A percentile compares a stretch with the other conserved stretches of the same genome.
These are phyloP conservation scores for Tuta absoluta DNA, from an alignment of 2,888 invertebrate species.

Conservation along the genomic window DNA sequence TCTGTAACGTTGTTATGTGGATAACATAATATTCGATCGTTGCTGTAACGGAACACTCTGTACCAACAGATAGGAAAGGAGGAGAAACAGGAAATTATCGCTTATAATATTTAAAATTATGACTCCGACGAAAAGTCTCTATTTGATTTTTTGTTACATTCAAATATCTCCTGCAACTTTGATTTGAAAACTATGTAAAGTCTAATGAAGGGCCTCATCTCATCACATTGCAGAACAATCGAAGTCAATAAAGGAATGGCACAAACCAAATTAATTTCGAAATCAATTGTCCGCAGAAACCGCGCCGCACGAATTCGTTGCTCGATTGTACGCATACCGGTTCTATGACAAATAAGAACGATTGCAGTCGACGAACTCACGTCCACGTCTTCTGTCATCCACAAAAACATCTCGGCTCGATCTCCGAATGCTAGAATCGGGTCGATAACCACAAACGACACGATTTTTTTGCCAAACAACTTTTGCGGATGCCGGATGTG, in stretches of 20 bases:
- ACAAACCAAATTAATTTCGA: slow-evolving; percentile 22
- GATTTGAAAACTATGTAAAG: neutral
- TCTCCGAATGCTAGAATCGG: slow-evolving; percentile 30
- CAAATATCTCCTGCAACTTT: neutral
- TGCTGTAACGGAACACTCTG: slow-evolving; percentile 19
- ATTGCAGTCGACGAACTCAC: slow-evolving; percentile 64
- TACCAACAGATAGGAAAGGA: neutral
- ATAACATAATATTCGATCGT: slow-evolving; percentile 24
- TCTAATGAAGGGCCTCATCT: neutral
- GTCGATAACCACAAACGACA: slow-evolving; percentile 32
- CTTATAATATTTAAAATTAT: too few species aligned
- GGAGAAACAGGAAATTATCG: neutral
- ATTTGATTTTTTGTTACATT: neutral
- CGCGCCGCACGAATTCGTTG: slow-evolving; percentile 32
- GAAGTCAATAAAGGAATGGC: neutral
- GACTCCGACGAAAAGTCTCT: neutral
- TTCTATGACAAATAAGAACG: slow-evolving; percentile 66
- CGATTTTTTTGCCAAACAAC: slow-evolving; percentile 31
- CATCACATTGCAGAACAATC: neutral
- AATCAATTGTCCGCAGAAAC: slow-evolving; percentile 29
- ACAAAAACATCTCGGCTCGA: slow-evolving; percentile 47
- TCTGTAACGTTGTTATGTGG: slow-evolving; percentile 24
- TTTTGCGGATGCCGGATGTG: slow-evolving; percentile 22
- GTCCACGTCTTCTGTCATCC: slow-evolving; percentile 43
- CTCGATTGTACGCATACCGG: slow-evolving; percentile 50